Evolutionary conservation across 2,888 invertebrate species (phyloP), one percentile per base, ranked within the genome.

Genomic region (Ochlodes sylvanus): DNA sequence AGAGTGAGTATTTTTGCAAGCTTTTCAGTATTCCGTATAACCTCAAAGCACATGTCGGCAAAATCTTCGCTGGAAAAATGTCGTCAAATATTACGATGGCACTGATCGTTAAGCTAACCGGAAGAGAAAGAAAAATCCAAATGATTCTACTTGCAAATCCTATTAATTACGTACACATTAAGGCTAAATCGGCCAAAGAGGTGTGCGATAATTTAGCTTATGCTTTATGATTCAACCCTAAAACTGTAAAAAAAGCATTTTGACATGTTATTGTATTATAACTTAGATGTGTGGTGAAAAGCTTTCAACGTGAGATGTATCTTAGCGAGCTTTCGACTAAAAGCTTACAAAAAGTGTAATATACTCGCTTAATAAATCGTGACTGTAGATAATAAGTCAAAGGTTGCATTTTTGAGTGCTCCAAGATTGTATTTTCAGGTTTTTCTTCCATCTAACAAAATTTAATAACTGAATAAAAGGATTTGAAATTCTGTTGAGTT

Each of bases 301-400:
- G 55, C 55, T 55, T 34, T 55, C 57, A 41, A 41, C 19, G 54
- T 54, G 21, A 38, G 57, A 41, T 19, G 12, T 15, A 14, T 38
- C 38, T 56, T 17, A 54, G 38, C 12, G 56, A 19, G 57, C 57
- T 57, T 38, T 57, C 57, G 41, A 19, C 57, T 57, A 38, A 57
- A 57, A 57, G 57, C 41, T 57, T 57, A 57, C 38, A 57, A 57
- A 57, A 15, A 38, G 57, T 57, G 19, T 57, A 41, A 57, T 5
- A 56, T 27, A 55, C 19, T 50, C 32, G 19, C 27, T 27, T 58
- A 58, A 58, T 58, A 15, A 41, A 27, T 21, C 21, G 42, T 15
- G 42, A 58, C 42, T 44, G 42, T n/a, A 27, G 21, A 27, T 57
- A 41, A 42, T 58, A 58, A 58, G 42, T 58, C 58, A 58, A 58